Conservation (phyloP, 2,888 invertebrate genomes). For the Marasmarcha lunaedactyla region DNA sequence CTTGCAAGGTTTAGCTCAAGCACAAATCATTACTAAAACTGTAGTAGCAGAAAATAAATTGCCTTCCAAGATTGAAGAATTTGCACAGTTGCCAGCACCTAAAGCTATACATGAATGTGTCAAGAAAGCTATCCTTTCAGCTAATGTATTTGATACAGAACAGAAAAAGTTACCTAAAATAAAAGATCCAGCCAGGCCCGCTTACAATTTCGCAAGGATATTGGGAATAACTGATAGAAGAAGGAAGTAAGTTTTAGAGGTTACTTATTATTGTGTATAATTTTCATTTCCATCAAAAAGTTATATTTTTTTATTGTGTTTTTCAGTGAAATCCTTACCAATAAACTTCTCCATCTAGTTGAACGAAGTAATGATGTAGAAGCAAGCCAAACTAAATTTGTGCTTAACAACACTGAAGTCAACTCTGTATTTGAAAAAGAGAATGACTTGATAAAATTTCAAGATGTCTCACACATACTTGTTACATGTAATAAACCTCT, state of each 20-base stretch:
- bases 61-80: constrained; percentile 70
- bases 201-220: constrained; percentile 76
- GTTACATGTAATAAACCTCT: constrained; percentile 75
- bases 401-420: constrained; percentile 71
- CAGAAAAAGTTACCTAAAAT: constrained; percentile 81
- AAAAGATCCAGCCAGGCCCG: constrained; percentile 77
- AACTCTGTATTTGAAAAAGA: constrained; percentile 72
- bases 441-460: constrained; percentile 73
- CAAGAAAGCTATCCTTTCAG: constrained; percentile 72
- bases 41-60: constrained; percentile 72
- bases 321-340: constrained; percentile 74
- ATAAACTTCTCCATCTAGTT: constrained; percentile 75
- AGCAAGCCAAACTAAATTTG: constrained; percentile 63
- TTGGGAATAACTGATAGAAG: constrained; percentile 81
- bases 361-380: constrained; percentile 72
- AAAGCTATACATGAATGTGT: constrained; percentile 69
- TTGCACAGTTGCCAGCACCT: constrained; percentile 58
- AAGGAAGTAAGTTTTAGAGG: constrained; percentile 76
- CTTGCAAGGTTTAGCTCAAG: constrained; percentile 81
- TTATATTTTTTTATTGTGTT: constrained; percentile 17
- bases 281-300: background rate
- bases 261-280: background rate
- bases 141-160: constrained; percentile 81
- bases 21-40: constrained; percentile 85
- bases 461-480: constrained; percentile 74